Evolutionary conservation across 2,797 vertebrate species (phyloP).

Genomic region (Galagoides demidoff): DNA sequence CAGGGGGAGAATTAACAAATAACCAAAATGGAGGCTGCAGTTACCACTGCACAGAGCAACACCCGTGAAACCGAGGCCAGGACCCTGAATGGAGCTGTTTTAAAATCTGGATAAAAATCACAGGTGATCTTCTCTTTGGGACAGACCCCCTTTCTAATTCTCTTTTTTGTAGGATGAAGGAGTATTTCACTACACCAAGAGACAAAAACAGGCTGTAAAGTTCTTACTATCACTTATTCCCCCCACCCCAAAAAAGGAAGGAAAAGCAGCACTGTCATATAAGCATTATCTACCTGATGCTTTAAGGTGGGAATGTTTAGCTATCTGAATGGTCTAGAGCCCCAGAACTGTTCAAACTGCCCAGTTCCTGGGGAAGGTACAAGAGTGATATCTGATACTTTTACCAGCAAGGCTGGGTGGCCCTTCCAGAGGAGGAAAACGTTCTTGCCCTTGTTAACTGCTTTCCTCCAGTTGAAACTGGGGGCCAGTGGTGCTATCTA

Average conservation of each 20-base stretch:
- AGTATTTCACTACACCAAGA: not conserved
- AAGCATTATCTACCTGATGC: not conserved
- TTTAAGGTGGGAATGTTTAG: not conserved
- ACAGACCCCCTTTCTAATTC: slow-evolving; percentile 39
- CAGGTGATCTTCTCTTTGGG: not conserved
- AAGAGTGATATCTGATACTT: not conserved
- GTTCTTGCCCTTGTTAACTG: not conserved
- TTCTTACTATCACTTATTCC: slow-evolving; percentile 2
- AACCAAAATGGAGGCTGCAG: not conserved
- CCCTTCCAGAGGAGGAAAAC: not conserved
- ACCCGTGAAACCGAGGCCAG: not conserved
- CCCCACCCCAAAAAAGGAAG: too few relatives aligned
- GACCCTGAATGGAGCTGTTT: not conserved
- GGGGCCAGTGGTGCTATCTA: not conserved
- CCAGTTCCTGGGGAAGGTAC: not conserved
- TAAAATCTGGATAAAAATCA: not conserved
- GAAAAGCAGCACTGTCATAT: not conserved
- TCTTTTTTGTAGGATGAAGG: not conserved
- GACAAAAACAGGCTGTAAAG: slow-evolving; percentile 17
- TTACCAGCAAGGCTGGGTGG: not conserved
- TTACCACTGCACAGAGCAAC: not conserved
- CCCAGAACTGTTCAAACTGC: not conserved
- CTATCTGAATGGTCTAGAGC: not conserved
- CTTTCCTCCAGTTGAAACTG: not conserved
- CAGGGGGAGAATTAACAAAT: not conserved